A percentile compares a stretch with the other conserved stretches of the same genome.
phyloP scores from a whole-genome alignment of 2,113 vertebrate genomes.

The Lepidothrix coronata region DNA sequence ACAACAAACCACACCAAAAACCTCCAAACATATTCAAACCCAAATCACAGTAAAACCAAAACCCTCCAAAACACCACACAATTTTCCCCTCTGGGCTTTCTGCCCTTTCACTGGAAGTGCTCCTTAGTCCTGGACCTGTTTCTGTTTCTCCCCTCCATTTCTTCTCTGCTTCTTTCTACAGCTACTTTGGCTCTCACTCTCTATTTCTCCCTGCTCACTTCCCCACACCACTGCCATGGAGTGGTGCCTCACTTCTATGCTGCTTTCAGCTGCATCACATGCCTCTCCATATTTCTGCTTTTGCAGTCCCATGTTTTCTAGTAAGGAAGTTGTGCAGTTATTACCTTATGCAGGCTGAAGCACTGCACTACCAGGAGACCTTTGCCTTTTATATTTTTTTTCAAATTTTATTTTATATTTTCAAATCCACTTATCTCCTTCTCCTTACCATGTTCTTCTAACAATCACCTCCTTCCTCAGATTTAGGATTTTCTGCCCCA shows the following conservation, averaged over 20 bases:
- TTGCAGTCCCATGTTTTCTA: not conserved
- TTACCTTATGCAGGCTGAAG: not conserved
- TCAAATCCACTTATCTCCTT: not conserved
- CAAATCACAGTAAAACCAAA: not conserved
- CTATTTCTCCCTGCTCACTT: not conserved
- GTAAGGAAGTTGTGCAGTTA: not conserved
- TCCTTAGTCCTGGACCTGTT: not conserved
- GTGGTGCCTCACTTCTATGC: not conserved
- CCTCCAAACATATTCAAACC: not conserved
- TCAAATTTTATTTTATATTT: not conserved
- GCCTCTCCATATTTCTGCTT: not conserved
- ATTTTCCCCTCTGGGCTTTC: not conserved
- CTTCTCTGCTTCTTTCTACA: not conserved
- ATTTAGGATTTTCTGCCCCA: not conserved
- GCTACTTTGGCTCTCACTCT: not conserved
- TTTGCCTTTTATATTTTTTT: not conserved
- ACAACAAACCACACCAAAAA: not conserved
- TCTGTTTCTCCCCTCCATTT: not conserved
- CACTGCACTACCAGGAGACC: not conserved
- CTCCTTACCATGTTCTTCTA: accelerated
- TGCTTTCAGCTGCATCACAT: not conserved
- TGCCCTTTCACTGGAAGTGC: not conserved
- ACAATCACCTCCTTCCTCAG: not conserved
- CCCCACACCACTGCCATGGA: accelerated
- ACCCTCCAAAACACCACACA: not conserved